These are phyloP conservation scores for Dendroctonus ponderosae DNA, from an alignment of 1,140 invertebrate genomes.

Conservation along the genomic window DNA sequence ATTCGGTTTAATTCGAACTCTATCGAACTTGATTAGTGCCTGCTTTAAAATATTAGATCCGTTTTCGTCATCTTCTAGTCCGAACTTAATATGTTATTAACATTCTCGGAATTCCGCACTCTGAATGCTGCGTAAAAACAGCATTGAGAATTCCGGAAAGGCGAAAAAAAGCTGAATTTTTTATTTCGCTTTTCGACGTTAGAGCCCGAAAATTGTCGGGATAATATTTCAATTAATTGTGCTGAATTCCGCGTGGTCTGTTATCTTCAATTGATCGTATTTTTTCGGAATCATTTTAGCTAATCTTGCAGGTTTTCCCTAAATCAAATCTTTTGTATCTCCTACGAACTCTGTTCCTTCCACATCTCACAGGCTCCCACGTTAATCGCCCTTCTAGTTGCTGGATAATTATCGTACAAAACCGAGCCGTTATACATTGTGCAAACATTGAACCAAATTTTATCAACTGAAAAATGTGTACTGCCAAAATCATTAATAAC, in stretches of 20 bases:
- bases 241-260: too few relatives aligned
- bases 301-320: background rate
- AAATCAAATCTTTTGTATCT: background rate
- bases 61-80: background rate
- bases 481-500: conserved; percentile 8
- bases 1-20: conserved; percentile 11
- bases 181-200: too few relatives aligned
- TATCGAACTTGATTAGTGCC: background rate
- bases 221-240: too few relatives aligned
- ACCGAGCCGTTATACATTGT: conserved; percentile 4
- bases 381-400: background rate
- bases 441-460: conserved; percentile 2
- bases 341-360: background rate
- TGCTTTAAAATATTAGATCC: background rate
- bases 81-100: too few relatives aligned
- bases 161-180: background rate
- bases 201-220: too few relatives aligned
- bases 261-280: background rate
- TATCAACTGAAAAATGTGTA: conserved; percentile 1
- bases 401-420: background rate
- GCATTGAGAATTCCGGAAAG: background rate
- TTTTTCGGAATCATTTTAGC: background rate
- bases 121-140: too few relatives aligned
- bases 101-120: too few relatives aligned
- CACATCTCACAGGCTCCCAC: background rate